Percentiles rank a stretch among this genome's conserved stretches.
These are phyloP conservation scores for Crocuta crocuta DNA, from an alignment of 2,113 vertebrate genomes.

Conservation along the genomic window DNA sequence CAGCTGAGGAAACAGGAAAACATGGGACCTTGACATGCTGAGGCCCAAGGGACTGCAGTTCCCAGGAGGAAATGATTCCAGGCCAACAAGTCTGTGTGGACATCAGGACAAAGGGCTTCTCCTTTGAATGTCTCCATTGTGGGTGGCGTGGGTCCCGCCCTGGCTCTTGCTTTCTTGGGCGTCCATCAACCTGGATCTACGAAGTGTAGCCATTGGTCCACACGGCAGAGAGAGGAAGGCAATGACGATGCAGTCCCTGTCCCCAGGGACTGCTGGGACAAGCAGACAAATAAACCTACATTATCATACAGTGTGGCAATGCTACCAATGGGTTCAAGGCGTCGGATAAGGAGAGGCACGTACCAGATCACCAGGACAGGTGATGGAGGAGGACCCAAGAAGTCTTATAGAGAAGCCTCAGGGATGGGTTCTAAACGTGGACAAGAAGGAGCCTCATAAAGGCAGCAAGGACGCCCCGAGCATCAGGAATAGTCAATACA, in stretches of 20 bases:
- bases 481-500: not conserved
- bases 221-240: not conserved
- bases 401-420: not conserved
- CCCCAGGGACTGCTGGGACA: not conserved
- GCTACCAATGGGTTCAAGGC: not conserved
- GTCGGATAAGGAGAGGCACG: fast-evolving
- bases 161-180: not conserved
- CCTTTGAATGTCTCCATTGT: not conserved
- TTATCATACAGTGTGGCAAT: fast-evolving
- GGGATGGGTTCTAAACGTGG: not conserved
- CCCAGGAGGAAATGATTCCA: not conserved
- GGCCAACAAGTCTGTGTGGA: not conserved
- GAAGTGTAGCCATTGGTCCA: not conserved
- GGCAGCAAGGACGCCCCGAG: not conserved
- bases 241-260: too few species aligned
- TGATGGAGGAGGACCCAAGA: not conserved
- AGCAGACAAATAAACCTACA: not conserved
- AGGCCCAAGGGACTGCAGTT: not conserved
- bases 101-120: not conserved
- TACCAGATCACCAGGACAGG: not conserved
- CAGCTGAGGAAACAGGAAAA: constrained; percentile 74
- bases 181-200: not conserved
- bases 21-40: constrained; percentile 48
- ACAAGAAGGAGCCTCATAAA: not conserved
- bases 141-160: fast-evolving